A percentile compares a stretch with the other conserved stretches of the same genome.
Conservation (phyloP, 2,113 vertebrate genomes). For the Lepus americanus region DNA sequence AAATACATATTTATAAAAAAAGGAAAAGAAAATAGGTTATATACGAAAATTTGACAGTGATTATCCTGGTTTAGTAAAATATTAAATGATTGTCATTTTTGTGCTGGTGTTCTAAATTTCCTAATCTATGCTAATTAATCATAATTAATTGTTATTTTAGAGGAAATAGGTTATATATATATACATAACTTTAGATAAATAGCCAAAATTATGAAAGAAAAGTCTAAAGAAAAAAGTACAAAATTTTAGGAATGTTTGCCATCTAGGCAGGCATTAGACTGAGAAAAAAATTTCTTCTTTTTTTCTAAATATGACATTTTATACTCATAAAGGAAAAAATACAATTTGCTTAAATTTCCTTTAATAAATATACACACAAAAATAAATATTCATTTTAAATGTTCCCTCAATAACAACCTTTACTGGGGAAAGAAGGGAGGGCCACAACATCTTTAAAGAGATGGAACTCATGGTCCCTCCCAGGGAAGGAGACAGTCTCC, state of each 20-base stretch:
- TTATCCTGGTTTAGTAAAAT: background rate
- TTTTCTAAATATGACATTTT: conserved; percentile 22
- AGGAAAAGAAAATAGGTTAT: background rate
- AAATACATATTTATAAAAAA: conserved; percentile 10
- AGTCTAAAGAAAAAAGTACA: background rate
- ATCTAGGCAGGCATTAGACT: background rate
- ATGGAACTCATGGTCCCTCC: background rate
- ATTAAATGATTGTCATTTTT: background rate
- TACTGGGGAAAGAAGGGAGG: too few relatives aligned
- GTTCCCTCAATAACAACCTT: background rate
- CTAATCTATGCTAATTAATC: conserved; percentile 10
- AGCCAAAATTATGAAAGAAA: conserved; percentile 24
- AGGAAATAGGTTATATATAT: conserved; percentile 11
- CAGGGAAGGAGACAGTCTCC: background rate
- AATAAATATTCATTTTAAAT: conserved; percentile 25
- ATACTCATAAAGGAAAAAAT: background rate
- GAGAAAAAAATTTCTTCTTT: conserved; percentile 24
- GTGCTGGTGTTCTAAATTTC: background rate
- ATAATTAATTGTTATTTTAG: background rate
- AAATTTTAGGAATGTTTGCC: background rate
- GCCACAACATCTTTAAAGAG: background rate
- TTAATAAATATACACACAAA: background rate
- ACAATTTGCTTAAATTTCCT: background rate
- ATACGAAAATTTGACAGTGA: background rate
- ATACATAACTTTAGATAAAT: background rate